A percentile compares a stretch with the other conserved stretches of the same genome.
These are phyloP conservation scores for Noctua fimbriata DNA, from an alignment of 2,888 invertebrate species.

Conservation along the genomic window DNA sequence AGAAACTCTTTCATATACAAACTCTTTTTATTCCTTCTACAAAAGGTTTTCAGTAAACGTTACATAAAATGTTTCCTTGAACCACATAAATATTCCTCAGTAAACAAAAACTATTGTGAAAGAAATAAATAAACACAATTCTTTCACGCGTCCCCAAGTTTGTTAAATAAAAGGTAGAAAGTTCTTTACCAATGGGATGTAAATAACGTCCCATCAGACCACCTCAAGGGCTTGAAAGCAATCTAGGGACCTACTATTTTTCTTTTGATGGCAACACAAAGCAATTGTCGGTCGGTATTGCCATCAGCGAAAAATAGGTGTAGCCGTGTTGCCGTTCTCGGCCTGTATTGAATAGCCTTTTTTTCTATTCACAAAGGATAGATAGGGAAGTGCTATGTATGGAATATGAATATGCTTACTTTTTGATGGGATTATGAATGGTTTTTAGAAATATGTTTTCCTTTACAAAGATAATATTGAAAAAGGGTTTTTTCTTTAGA, in stretches of 20 bases:
- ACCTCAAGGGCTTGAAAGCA: constrained; percentile 85
- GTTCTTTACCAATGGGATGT: constrained; percentile 79
- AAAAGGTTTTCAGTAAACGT: constrained; percentile 36
- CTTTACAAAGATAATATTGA: background rate
- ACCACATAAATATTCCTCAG: constrained; percentile 56
- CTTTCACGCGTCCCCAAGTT: constrained; percentile 64
- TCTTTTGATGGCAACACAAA: constrained; percentile 83
- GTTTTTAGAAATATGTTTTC: background rate
- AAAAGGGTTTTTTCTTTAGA: background rate
- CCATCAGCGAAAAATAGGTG: constrained; percentile 79
- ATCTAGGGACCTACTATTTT: constrained; percentile 82
- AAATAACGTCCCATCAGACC: constrained; percentile 83
- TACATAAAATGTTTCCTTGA: constrained; percentile 33
- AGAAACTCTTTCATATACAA: constrained; percentile 32
- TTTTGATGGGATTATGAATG: constrained; percentile 34
- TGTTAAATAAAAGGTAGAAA: constrained; percentile 76
- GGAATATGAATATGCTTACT: constrained; percentile 41
- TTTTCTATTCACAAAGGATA: constrained; percentile 70
- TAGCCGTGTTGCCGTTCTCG: constrained; percentile 71
- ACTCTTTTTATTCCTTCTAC: constrained; percentile 22
- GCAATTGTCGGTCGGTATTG: constrained; percentile 84
- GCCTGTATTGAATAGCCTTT: constrained; percentile 71
- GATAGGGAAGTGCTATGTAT: constrained; percentile 60
- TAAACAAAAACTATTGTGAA: constrained; percentile 69
- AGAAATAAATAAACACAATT: constrained; percentile 73